Evolutionary conservation across 2,113 vertebrate genomes (phyloP), one percentile per base, ranked within the genome.

Genomic region (Carlito syrichta): DNA sequence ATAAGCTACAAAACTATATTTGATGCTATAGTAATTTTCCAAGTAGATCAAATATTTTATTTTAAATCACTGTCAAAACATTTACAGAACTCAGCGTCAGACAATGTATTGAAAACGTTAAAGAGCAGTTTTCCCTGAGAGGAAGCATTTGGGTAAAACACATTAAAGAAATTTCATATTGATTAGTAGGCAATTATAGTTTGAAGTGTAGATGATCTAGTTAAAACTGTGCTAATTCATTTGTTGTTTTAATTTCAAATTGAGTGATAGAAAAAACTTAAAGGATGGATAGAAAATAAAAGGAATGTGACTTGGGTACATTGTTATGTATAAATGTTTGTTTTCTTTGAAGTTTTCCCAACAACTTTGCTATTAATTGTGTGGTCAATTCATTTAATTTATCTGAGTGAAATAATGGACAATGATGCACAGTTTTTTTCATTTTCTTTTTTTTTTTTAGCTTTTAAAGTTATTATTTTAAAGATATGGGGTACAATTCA

Each of bases 1-100:
- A 68, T 73, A 86, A 89, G 16, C 22, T 45, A 52, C 63, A 13
- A 87, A 98, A 96, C 66, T 94, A 38, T 86, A 81, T 81, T 97
- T 97, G 91, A 98, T 97, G 63, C 87, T 97, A 92, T 66, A 93
- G 91, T 95, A 95, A 54, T 43, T 98, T 92, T 89, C 60, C 95
- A 98, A 97, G 62, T 96, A 98, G 89, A 90, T 95, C 91, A 97
- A 71, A 62, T 81, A 71, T 90, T 83, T 27, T 30, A 62, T 82
- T 48, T 96, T 95, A 88, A 98, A 97, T 81, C 77, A 96, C 91
- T 74, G 62, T 22, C 40, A 82, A 85, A 74, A 8, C 62, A 95
- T 97, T 69, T 96, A 93, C 97, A 48, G 81, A 98, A 96, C 79
- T 93, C 50, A 52, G 71, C 90, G 38, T 96, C 83, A 97, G 83